These are phyloP conservation scores for Nomada goodeniana DNA, from an alignment of 2,888 invertebrate genomes.

Conservation along the genomic window DNA sequence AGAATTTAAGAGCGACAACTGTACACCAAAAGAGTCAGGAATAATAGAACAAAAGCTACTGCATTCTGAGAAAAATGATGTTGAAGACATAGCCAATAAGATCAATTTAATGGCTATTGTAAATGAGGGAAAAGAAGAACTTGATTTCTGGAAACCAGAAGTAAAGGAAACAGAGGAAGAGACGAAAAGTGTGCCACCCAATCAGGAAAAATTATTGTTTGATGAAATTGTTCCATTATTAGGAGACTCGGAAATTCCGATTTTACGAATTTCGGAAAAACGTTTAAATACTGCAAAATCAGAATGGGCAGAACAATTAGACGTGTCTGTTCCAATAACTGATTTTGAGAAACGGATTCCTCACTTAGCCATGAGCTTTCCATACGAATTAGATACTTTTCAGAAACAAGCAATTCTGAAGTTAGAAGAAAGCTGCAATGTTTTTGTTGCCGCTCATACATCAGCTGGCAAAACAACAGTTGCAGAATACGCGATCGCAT, in stretches of 20 bases:
- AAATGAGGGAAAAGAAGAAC: slow-evolving; percentile 87
- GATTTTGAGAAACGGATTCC: slow-evolving; percentile 93
- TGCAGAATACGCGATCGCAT: slow-evolving; percentile 99
- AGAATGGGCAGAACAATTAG: slow-evolving; percentile 95
- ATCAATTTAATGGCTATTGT: slow-evolving; percentile 88
- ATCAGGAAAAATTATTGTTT: slow-evolving; percentile 60
- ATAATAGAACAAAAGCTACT: slow-evolving; percentile 3
- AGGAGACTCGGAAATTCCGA: slow-evolving; percentile 84
- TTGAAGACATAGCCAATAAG: slow-evolving; percentile 78
- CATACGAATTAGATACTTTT: slow-evolving; percentile 97
- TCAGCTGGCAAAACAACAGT: slow-evolving; percentile 99
- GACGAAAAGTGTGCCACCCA: slow-evolving; percentile 26
- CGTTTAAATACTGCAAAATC: slow-evolving; percentile 85
- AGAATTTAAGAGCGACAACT: slow-evolving; percentile 79
- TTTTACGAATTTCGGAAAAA: slow-evolving; percentile 88
- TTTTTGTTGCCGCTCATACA: slow-evolving; percentile 99
- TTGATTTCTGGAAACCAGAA: slow-evolving; percentile 83
- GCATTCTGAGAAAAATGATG: slow-evolving; percentile 47
- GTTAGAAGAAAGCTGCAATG: slow-evolving; percentile 96
- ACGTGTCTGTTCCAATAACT: slow-evolving; percentile 91
- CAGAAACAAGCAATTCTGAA: slow-evolving; percentile 98
- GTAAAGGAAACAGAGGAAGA: slow-evolving; percentile 38
- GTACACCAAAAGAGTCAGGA: slow-evolving; percentile 70
- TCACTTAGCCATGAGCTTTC: slow-evolving; percentile 93
- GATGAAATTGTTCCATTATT: slow-evolving; percentile 78